Percentiles rank a stretch among this genome's conserved stretches.
Evolutionary conservation across 2,888 invertebrate genomes (phyloP).

Genomic region (Phasia obesa): DNA sequence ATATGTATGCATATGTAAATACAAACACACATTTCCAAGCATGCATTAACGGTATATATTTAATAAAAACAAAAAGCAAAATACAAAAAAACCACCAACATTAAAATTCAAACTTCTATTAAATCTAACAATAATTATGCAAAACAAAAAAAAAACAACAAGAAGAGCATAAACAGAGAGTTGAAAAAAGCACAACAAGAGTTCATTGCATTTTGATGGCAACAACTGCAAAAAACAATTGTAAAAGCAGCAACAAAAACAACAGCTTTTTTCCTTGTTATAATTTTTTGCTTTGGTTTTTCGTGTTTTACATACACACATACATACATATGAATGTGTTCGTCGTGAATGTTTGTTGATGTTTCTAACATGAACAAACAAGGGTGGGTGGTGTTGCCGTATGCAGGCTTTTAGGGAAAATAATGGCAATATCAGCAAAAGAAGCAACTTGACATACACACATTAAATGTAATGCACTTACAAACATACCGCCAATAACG

Average conservation of each 20-base stretch:
- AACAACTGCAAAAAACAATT: conserved; percentile 72
- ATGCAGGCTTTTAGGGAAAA: conserved; percentile 52
- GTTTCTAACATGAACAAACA: conserved; percentile 29
- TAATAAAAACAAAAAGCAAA: conserved; percentile 32
- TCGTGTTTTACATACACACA: too few relatives aligned
- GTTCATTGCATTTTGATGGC: conserved; percentile 81
- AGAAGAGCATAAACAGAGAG: conserved; percentile 27
- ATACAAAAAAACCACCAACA: conserved; percentile 31
- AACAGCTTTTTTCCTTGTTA: conserved; percentile 58
- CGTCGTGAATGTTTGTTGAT: neutral
- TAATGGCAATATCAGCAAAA: conserved; percentile 51
- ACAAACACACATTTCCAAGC: neutral
- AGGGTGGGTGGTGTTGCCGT: conserved; percentile 66
- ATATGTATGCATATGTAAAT: too few relatives aligned
- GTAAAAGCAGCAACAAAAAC: conserved; percentile 65
- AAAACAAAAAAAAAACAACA: conserved; percentile 14
- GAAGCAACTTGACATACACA: conserved; percentile 62
- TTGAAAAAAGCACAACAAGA: conserved; percentile 73
- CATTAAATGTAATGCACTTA: conserved; percentile 41
- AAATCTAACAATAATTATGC: conserved; percentile 40
- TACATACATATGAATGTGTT: too few relatives aligned
- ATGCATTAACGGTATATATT: conserved; percentile 43
- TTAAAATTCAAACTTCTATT: conserved; percentile 46
- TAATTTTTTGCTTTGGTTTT: conserved; percentile 21
- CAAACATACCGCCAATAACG: conserved; percentile 14